Evolutionary conservation across 2,888 invertebrate species (phyloP).

Genomic region (Embidobia sp.): DNA sequence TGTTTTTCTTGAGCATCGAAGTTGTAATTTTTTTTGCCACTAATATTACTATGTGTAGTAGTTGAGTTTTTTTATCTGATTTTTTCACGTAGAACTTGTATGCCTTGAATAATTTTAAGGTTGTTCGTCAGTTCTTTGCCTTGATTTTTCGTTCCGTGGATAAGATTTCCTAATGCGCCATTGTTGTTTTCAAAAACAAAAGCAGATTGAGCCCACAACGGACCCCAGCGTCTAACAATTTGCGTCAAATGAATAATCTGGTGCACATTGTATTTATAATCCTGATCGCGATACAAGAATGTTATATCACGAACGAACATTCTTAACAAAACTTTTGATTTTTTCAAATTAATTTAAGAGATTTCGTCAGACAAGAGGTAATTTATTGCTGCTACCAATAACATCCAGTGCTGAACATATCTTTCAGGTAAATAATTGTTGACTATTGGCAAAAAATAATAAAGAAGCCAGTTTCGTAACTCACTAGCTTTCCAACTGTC

Average conservation of each 20-base stretch:
- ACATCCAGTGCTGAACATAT: constrained; percentile 16
- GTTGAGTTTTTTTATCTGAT: not conserved
- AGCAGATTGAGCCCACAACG: not conserved
- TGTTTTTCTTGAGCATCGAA: too few species aligned
- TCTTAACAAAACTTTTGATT: not conserved
- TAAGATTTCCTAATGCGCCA: not conserved
- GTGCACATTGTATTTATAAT: constrained; percentile 4
- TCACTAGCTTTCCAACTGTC: constrained; percentile 7
- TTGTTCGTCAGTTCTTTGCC: constrained; percentile 10
- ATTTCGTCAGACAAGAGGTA: not conserved
- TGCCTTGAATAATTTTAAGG: not conserved
- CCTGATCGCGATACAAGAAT: not conserved
- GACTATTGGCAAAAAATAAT: constrained; percentile 6
- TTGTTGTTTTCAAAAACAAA: constrained; percentile 1
- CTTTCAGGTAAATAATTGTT: not conserved
- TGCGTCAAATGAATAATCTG: not conserved
- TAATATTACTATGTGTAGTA: too few species aligned
- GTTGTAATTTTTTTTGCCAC: too few species aligned
- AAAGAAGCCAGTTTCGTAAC: not conserved
- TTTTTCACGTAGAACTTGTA: not conserved
- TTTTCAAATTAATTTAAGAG: not conserved
- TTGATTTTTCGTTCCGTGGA: constrained; percentile 13
- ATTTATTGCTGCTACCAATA: not conserved
- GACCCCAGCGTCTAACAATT: not conserved
- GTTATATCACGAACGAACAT: constrained; percentile 7